These are phyloP conservation scores for Gasterosteus nipponicus DNA, from an alignment of 2,113 vertebrate species.

Conservation along the genomic window DNA sequence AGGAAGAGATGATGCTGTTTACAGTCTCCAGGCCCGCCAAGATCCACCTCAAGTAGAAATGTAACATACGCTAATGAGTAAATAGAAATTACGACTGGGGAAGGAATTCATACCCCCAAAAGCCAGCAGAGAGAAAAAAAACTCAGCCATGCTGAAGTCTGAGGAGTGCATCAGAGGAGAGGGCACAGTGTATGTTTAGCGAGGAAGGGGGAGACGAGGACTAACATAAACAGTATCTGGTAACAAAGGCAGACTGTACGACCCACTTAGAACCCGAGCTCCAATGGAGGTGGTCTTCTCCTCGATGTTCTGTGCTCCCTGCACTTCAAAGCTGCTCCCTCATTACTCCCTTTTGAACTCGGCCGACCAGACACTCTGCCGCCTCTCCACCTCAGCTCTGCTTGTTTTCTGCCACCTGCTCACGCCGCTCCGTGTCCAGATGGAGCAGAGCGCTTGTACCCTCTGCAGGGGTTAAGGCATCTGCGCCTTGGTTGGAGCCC, in stretches of 20 bases:
- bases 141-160: slow-evolving; percentile 37
- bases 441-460: slow-evolving; percentile 28
- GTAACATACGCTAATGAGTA: slow-evolving; percentile 22
- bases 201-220: slow-evolving; percentile 28
- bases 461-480: slow-evolving; percentile 37
- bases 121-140: slow-evolving; percentile 26
- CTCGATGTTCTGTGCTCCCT: slow-evolving; percentile 36
- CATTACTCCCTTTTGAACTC: slow-evolving; percentile 57
- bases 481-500: slow-evolving; percentile 32
- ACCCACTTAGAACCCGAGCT: slow-evolving; percentile 68
- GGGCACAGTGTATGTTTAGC: slow-evolving; percentile 49
- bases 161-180: slow-evolving; percentile 15
- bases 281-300: slow-evolving; percentile 40
- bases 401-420: slow-evolving; percentile 29
- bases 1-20: slow-evolving; percentile 18
- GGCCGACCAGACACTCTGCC: slow-evolving; percentile 23
- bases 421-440: slow-evolving; percentile 29
- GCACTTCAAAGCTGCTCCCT: slow-evolving; percentile 67
- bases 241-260: slow-evolving; percentile 72
- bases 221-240: slow-evolving; percentile 68
- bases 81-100: slow-evolving; percentile 21
- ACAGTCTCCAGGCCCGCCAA: slow-evolving; percentile 21
- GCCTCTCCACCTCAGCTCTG: slow-evolving; percentile 15
- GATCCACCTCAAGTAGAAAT: slow-evolving; percentile 33
- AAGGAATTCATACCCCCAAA: slow-evolving; percentile 9